phyloP scores from a whole-genome alignment of 2,113 vertebrate species.

The Engystomops pustulosus region DNA sequence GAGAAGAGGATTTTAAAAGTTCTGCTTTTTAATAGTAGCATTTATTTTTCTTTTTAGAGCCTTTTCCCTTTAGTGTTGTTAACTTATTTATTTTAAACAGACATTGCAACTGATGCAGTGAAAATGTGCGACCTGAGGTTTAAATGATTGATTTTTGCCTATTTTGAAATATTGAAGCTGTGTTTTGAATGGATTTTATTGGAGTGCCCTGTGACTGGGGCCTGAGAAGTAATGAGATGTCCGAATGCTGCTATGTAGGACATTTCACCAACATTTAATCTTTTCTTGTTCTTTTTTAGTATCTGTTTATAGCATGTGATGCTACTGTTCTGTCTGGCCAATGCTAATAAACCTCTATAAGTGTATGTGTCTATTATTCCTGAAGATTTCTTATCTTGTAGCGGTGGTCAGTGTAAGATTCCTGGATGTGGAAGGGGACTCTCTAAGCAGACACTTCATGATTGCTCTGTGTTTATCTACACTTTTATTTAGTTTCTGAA shows the following conservation, averaged over 20 bases:
- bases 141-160: slow-evolving; percentile 83
- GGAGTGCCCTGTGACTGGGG: slow-evolving; percentile 71
- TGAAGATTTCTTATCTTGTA: too few relatives aligned
- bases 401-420: too few relatives aligned
- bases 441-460: too few relatives aligned
- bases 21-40: slow-evolving; percentile 28
- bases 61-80: slow-evolving; percentile 74
- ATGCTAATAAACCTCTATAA: too few relatives aligned
- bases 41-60: slow-evolving; percentile 69
- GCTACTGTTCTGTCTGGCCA: slow-evolving; percentile 68
- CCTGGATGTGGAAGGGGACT: too few relatives aligned
- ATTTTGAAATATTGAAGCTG: slow-evolving; percentile 77
- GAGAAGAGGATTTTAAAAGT: background rate
- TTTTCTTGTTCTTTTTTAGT: slow-evolving; percentile 69
- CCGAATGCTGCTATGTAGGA: slow-evolving; percentile 66
- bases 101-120: slow-evolving; percentile 76
- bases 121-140: slow-evolving; percentile 82
- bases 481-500: too few relatives aligned
- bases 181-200: slow-evolving; percentile 82
- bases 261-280: slow-evolving; percentile 72
- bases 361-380: too few relatives aligned
- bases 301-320: slow-evolving; percentile 72
- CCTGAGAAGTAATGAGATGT: slow-evolving; percentile 79
- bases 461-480: too few relatives aligned
- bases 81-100: slow-evolving; percentile 80